Evolutionary conservation across 1,140 invertebrate species (phyloP).

Genomic region (Conus ventricosus): DNA sequence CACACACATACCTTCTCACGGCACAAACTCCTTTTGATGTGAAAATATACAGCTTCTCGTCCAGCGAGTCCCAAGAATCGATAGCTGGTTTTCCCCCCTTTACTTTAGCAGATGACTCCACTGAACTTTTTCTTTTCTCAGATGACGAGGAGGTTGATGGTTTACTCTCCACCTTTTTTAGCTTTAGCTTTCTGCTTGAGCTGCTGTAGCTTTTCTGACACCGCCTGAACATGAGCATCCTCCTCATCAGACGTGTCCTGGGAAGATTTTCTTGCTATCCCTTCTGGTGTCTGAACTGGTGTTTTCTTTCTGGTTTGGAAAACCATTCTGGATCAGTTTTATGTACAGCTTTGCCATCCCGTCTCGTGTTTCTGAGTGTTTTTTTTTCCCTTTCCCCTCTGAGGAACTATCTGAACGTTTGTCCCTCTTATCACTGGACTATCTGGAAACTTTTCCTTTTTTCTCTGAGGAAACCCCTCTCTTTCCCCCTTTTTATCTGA

Average conservation of each 20-base stretch:
- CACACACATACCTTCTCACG: constrained; percentile 52
- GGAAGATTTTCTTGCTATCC: background rate
- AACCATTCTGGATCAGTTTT: background rate
- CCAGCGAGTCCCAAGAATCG: constrained; percentile 69
- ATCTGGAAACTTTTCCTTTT: background rate
- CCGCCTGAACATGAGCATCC: constrained; percentile 54
- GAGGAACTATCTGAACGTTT: background rate
- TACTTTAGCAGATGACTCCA: constrained; percentile 16
- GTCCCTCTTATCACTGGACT: background rate
- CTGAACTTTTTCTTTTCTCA: constrained; percentile 36
- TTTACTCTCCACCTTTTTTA: constrained; percentile 74
- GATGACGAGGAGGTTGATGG: constrained; percentile 29
- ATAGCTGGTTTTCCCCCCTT: constrained; percentile 44
- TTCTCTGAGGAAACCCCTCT: background rate
- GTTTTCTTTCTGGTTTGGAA: background rate
- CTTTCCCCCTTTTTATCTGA: background rate
- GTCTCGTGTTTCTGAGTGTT: background rate
- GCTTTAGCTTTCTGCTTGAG: constrained; percentile 53
- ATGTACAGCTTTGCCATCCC: background rate
- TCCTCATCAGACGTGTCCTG: constrained; percentile 47
- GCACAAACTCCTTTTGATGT: constrained; percentile 78
- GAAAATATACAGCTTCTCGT: constrained; percentile 81
- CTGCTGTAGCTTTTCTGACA: constrained; percentile 58
- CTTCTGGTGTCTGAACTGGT: background rate
- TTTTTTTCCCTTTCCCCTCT: background rate